Conservation (phyloP, 2,797 vertebrate genomes). For the Rhinophrynus dorsalis region DNA sequence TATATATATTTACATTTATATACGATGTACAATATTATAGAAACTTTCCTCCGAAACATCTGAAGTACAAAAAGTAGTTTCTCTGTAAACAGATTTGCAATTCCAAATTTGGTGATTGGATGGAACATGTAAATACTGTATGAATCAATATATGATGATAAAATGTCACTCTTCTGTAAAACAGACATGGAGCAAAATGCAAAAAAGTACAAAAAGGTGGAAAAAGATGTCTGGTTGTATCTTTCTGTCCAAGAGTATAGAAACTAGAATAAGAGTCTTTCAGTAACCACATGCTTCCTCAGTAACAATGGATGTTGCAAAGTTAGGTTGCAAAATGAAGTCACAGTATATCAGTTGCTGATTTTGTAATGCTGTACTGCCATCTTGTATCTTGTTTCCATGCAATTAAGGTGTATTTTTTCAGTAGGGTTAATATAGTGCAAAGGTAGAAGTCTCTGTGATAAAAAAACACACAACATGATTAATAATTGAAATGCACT, state of each 20-base stretch:
- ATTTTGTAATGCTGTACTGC: conserved; percentile 50
- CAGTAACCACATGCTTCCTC: conserved; percentile 67
- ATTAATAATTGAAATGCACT: no score
- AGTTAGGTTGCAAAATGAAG: conserved; percentile 60
- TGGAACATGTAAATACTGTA: conserved; percentile 24
- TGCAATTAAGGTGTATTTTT: conserved; percentile 69
- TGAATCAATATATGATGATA: conserved; percentile 6
- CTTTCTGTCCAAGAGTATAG: conserved; percentile 60
- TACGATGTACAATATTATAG: conserved; percentile 64
- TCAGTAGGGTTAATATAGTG: conserved; percentile 65
- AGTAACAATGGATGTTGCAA: conserved; percentile 57
- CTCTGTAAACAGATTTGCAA: conserved; percentile 82
- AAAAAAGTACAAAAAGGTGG: conserved; percentile 73
- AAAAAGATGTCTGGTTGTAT: conserved; percentile 66
- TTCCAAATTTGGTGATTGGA: conserved; percentile 60
- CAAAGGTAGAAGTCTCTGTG: conserved; percentile 61
- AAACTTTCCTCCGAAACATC: conserved; percentile 65
- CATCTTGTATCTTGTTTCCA: conserved; percentile 64
- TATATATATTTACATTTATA: conserved; percentile 65
- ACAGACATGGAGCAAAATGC: conserved; percentile 64
- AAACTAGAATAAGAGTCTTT: conserved; percentile 60
- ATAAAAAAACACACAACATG: conserved; percentile 51
- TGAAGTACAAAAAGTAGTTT: conserved; percentile 65
- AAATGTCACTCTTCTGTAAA: conserved; percentile 64
- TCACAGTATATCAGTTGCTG: conserved; percentile 61